Evolutionary conservation across 2,888 invertebrate species (phyloP).

Genomic region (Dicranocentrus wangi): DNA sequence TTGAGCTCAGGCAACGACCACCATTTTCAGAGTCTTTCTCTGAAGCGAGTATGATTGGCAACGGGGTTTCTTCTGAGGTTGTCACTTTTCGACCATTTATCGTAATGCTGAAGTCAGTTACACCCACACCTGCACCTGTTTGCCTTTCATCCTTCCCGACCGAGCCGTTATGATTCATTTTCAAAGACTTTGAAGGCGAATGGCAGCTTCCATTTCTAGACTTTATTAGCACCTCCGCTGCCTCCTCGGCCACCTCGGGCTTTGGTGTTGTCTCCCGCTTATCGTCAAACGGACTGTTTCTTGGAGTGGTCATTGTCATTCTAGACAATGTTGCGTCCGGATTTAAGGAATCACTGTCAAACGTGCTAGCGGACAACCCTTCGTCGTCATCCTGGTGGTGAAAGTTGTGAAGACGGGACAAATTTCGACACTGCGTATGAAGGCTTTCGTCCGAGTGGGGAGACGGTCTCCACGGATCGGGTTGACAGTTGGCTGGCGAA

Average conservation of each 20-base stretch:
- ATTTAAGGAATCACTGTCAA: conserved; percentile 56
- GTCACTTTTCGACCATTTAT: conserved; percentile 54
- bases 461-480: conserved; percentile 24
- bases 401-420: conserved; percentile 36
- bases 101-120: conserved; percentile 40
- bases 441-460: conserved; percentile 47
- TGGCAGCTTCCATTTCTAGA: neutral
- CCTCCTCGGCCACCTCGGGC: conserved; percentile 53
- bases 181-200: neutral
- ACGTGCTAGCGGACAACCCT: conserved; percentile 45
- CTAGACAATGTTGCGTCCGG: conserved; percentile 54
- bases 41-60: conserved; percentile 33
- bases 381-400: conserved; percentile 40
- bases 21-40: neutral
- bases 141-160: conserved; percentile 10
- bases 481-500: conserved; percentile 31
- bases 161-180: neutral
- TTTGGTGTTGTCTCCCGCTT: conserved; percentile 18
- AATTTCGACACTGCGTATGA: conserved; percentile 42
- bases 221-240: conserved; percentile 14
- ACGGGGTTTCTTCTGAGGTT: conserved; percentile 31
- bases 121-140: neutral
- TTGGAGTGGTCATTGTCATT: conserved; percentile 17
- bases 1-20: conserved; percentile 6
- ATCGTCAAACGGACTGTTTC: neutral